phyloP scores from a whole-genome alignment of 2,797 vertebrate species.

The Zenarchopterus dispar region DNA sequence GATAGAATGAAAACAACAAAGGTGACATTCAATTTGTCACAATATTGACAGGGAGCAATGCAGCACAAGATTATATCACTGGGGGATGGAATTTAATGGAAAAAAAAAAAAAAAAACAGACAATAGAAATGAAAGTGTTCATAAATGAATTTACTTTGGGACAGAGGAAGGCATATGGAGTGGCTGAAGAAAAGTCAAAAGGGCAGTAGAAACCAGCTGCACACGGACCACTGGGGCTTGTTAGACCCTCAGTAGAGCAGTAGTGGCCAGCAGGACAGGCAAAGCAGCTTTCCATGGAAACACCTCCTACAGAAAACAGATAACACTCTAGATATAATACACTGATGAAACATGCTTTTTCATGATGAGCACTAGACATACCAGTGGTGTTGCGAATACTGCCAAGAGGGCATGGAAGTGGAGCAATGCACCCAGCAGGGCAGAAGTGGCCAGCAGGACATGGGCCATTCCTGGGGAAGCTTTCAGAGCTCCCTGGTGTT shows the following conservation, averaged over 20 bases:
- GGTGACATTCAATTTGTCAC: slow-evolving; percentile 10
- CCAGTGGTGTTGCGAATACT: slow-evolving; percentile 86
- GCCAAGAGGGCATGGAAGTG: slow-evolving; percentile 87
- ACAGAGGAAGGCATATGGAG: slow-evolving; percentile 84
- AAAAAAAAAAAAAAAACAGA: background rate
- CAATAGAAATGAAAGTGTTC: background rate
- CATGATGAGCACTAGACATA: slow-evolving; percentile 54
- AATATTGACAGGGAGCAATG: slow-evolving; percentile 16
- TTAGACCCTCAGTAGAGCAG: slow-evolving; percentile 83
- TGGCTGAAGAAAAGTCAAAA: slow-evolving; percentile 83
- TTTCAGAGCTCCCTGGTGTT: slow-evolving; percentile 72
- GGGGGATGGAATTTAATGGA: background rate
- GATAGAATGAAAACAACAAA: slow-evolving; percentile 15
- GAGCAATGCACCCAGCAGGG: slow-evolving; percentile 81
- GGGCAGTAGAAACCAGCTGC: slow-evolving; percentile 87
- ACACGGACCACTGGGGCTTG: slow-evolving; percentile 83
- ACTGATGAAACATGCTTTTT: background rate
- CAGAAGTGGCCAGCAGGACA: slow-evolving; percentile 90
- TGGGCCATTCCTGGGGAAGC: slow-evolving; percentile 82
- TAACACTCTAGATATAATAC: background rate
- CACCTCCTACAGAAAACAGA: slow-evolving; percentile 79
- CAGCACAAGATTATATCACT: background rate
- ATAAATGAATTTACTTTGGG: slow-evolving; percentile 82
- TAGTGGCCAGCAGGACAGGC: slow-evolving; percentile 87
- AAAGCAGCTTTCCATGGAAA: slow-evolving; percentile 84